A percentile compares a stretch with the other conserved stretches of the same genome.
These are phyloP conservation scores for Nansenia antarctica DNA, from an alignment of 2,113 vertebrate genomes.

Conservation along the genomic window DNA sequence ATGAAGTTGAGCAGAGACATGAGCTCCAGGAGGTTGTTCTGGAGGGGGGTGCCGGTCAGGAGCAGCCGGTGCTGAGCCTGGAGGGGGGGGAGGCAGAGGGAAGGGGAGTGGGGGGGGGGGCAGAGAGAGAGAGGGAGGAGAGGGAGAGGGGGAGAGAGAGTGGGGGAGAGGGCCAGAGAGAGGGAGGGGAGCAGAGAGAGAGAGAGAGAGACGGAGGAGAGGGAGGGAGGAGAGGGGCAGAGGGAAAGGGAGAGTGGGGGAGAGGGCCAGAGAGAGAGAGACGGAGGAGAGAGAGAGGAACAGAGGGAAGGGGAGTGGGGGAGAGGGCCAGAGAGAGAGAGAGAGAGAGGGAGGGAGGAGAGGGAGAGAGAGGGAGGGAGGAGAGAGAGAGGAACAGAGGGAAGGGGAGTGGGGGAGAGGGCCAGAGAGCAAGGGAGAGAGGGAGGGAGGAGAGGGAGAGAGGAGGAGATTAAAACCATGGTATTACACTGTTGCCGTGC, in stretches of 20 bases:
- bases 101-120: background rate
- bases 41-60: slow-evolving; percentile 93
- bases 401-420: background rate
- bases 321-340: background rate
- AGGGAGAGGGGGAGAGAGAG: background rate
- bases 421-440: too few species aligned
- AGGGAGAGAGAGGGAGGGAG: background rate
- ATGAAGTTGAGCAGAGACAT: slow-evolving; percentile 98
- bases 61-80: slow-evolving; percentile 91
- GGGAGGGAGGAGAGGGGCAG: background rate
- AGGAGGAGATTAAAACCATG: background rate
- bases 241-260: too few species aligned
- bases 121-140: background rate
- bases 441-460: background rate
- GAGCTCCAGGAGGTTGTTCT: slow-evolving; percentile 94
- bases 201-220: background rate
- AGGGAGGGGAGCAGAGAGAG: background rate
- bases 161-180: too few species aligned
- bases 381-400: background rate
- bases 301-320: too few species aligned
- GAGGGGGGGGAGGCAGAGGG: background rate
- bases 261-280: too few species aligned
- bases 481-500: too few species aligned
- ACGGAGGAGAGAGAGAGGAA: too few species aligned
- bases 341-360: background rate